phyloP scores from a whole-genome alignment of 2,113 vertebrate genomes.

The Garra rufa region DNA sequence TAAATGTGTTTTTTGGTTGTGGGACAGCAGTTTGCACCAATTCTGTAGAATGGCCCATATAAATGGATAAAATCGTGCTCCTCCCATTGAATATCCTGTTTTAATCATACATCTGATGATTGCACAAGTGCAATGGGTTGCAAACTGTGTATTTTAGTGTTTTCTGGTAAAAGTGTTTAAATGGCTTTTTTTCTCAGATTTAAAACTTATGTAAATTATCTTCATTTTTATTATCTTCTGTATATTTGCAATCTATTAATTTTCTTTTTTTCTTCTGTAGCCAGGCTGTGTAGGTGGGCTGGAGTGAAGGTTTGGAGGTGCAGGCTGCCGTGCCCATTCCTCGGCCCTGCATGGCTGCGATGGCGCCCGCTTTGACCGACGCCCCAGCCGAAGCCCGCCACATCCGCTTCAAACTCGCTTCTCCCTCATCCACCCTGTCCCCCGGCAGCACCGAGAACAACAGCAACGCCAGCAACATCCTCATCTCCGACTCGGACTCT shows the following conservation, averaged over 20 bases:
- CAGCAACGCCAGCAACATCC: slow-evolving; percentile 92
- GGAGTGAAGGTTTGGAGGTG: slow-evolving; percentile 86
- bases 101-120: neutral
- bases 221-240: neutral
- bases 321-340: slow-evolving; percentile 91
- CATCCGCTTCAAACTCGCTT: slow-evolving; percentile 99
- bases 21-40: too few species aligned
- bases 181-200: neutral
- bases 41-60: too few species aligned
- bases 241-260: slow-evolving; percentile 6
- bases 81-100: too few species aligned
- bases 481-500: slow-evolving; percentile 87
- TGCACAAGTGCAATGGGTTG: neutral
- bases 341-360: slow-evolving; percentile 99
- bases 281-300: slow-evolving; percentile 87
- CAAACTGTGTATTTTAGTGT: neutral
- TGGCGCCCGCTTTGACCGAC: slow-evolving; percentile 99
- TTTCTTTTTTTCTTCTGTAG: slow-evolving; percentile 51
- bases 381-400: slow-evolving; percentile 99
- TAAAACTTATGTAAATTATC: too few species aligned
- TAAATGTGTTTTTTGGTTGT: too few species aligned
- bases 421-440: slow-evolving; percentile 94
- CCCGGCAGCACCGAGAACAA: slow-evolving; percentile 94
- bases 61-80: too few species aligned
- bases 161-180: neutral